Conservation (phyloP, 2,797 vertebrate genomes). For the Chelon labrosus region DNA sequence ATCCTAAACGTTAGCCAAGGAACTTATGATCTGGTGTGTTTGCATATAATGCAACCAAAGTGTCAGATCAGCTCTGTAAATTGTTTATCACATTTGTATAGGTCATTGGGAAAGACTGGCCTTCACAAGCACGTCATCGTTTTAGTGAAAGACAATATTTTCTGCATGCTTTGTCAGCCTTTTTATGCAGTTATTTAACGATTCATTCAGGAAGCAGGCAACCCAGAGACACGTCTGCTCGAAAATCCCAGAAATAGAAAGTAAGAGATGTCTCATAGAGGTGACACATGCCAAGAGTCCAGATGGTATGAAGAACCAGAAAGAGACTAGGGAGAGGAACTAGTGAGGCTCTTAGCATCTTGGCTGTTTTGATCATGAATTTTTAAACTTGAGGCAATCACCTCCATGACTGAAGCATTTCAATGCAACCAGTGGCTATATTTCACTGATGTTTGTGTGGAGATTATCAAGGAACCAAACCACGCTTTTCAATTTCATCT, state of each 20-base stretch:
- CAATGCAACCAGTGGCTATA: constrained; percentile 14
- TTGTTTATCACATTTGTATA: neutral
- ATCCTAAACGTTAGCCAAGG: constrained; percentile 24
- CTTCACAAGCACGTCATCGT: neutral
- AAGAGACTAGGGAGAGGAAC: constrained; percentile 18
- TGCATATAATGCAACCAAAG: constrained; percentile 6
- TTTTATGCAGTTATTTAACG: neutral
- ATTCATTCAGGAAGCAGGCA: constrained; percentile 7
- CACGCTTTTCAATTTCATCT: constrained; percentile 66
- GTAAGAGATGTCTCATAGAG: constrained; percentile 8
- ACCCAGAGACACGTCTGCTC: constrained; percentile 4
- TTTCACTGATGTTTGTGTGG: constrained; percentile 40
- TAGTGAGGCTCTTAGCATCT: constrained; percentile 9
- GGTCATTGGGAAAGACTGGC: neutral
- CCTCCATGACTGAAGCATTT: constrained; percentile 8
- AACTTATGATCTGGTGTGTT: constrained; percentile 16
- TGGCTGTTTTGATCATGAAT: constrained; percentile 17
- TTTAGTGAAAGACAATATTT: neutral
- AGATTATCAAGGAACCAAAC: constrained; percentile 54
- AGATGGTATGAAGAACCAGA: constrained; percentile 40
- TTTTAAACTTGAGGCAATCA: constrained; percentile 19
- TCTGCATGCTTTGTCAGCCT: constrained; percentile 3
- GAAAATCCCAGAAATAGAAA: constrained; percentile 33
- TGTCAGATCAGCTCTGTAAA: neutral
- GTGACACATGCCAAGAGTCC: constrained; percentile 40